Evolutionary conservation across 2,888 invertebrate species (phyloP), one percentile per base, ranked within the genome.

Genomic region (Drosophila recens): DNA sequence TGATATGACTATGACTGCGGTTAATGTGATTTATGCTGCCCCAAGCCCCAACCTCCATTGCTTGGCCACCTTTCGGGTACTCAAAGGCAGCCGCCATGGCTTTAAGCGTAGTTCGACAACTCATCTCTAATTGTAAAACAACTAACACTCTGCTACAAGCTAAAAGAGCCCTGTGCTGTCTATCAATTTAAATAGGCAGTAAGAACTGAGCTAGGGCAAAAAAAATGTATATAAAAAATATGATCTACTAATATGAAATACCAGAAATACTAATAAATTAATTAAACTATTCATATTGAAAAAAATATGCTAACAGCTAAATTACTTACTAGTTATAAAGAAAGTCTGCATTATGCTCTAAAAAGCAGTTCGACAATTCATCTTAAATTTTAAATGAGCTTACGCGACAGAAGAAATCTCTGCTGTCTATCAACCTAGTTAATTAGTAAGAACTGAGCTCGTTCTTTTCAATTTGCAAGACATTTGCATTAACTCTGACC

Each of bases 1-100:
- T 84, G 89, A 84, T 84, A 84, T 83, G 79, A 67, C 82, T 73
- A 61, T 76, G 86, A 84, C 63, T 81, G 87, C 66, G 81, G 70
- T 65, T 78, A 87, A 82, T 87, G 79, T 87, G 84, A 84, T 79
- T 82, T 87, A 84, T 57, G 57, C 46, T 38, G 52, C 67, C 57
- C n/a, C 36, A 10, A 43, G 10, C 23, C 34, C 23, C 11, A 13
- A n/a, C 42, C 15, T 23, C 52, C 27, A 27, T 53, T 65, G 58
- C 65, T 34, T 51, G 34, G 33, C 51, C 59, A 63, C 42, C 40
- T 42, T 56, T 46, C 1, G 36, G 52, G 53, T 52, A 53, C 49
- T 75, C 79, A 82, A 85, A 87, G 73, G 66, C 66, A 59, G 72
- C 85, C 79, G 87, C 68, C 33, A 43, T 48, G 13, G 54, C 43